Evolutionary conservation across 2,888 invertebrate species (phyloP), one percentile per base, ranked within the genome.

Genomic region (Apamea sordens): DNA sequence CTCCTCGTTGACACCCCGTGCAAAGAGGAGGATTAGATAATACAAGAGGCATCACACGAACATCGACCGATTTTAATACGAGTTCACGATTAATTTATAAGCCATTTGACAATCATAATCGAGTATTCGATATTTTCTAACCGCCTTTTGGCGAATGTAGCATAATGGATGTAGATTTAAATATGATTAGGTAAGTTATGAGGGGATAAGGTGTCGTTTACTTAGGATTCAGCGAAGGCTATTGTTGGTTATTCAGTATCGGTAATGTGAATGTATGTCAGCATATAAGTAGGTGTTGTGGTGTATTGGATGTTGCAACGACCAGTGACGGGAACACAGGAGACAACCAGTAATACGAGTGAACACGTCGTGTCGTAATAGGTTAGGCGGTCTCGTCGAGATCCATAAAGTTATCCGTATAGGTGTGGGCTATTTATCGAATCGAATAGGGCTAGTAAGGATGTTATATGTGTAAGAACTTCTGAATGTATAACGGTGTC

Each of bases 381-480:
- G 95, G 92, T 93, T 95, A 95, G 91, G 92, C 89, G 93, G 92
- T 94, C 94, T 94, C 93, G 88, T 91, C 91, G 93, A 93, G 94
- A 92, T 93, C 93, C 91, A 90, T 93, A 92, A 93, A 90, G 92
- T 93, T 94, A 94, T 94, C 93, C 94, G 92, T 94, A 93, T 96
- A 95, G 95, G 96, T 96, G 95, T 96, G 95, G 96, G 95, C 95
- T 95, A 95, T 95, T 95, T 95, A 95, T 95, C 94, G 93, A 95
- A 94, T 95, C 92, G 95, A 93, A 93, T 96, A 94, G 94, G 91
- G 90, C 94, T 91, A 92, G 90, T 94, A 94, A 94, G 93, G 89
- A 93, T 94, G 94, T 95, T 95, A 94, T 93, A 92, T 94, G 93
- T 94, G 91, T 96, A 95, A 95, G 94, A 94, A 93, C 93, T 93